Evolutionary conservation across 2,797 vertebrate genomes (phyloP), one percentile per base, ranked within the genome.

Genomic region (Cyprinella venusta): DNA sequence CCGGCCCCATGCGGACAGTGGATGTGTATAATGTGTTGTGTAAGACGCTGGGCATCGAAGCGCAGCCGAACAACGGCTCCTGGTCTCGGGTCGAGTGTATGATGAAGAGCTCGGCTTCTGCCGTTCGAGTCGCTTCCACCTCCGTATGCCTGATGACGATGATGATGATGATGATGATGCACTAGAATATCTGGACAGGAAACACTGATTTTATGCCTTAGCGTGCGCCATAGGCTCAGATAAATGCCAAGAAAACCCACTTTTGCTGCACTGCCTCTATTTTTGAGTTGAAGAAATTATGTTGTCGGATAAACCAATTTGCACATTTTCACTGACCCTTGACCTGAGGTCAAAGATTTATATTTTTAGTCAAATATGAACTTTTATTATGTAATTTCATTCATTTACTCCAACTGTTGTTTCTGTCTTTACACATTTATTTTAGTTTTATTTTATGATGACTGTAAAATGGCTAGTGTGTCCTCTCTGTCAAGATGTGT

Each of bases 11-110:
- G 86, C 92, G 94, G 85, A 85, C 94, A 0, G 97, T 99, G 85
- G 98, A 99, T 8, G 85, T 99, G 88, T 99, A 99, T 89, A 99
- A 99, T 24, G 1, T 99, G 82, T 95, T 99, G 97, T 99, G 97
- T 90, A 84, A 89, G 5, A 94, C 94, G 13, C 81, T 96, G 30
- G 95, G 94, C 77, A 88, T 99, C 30, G 38, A 94, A 21, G 95
- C 97, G 0, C 91, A 96, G 90, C 96, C 98, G 82, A 99, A 99
- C 90, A 99, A 99, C 0, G 98, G 98, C 40, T 98, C 98, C 79
- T 99, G 98, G 98, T 94, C 96, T 82, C 92, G 96, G 77, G 96
- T 98, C 75, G 90, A 94, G 83, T 94, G 91, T 86, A 94, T 99
- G 91, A 90, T 99, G 82, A 94, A 59, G 21, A 89, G 87, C 82